phyloP scores from a whole-genome alignment of 2,113 vertebrate species.

The Caretta caretta region DNA sequence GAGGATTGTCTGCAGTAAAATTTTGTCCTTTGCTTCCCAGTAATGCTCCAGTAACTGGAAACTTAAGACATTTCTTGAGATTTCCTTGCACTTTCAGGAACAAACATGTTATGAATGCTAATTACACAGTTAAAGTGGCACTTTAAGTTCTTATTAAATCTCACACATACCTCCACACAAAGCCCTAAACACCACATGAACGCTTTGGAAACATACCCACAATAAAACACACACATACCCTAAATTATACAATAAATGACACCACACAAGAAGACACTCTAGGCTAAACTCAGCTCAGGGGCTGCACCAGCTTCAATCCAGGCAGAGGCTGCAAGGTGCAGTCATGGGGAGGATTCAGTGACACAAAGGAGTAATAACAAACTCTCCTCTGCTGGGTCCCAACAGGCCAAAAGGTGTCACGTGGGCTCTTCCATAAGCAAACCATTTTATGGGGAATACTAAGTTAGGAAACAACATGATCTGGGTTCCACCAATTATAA shows the following conservation, averaged over 20 bases:
- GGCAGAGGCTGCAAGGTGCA: neutral
- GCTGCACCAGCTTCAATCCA: neutral
- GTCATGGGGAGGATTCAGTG: neutral
- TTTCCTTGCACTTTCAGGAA: slow-evolving; percentile 3
- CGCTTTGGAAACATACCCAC: neutral
- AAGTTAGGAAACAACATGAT: neutral
- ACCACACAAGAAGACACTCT: neutral
- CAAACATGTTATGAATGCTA: neutral
- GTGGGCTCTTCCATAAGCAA: neutral
- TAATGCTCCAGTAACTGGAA: slow-evolving; percentile 63
- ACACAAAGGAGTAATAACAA: neutral
- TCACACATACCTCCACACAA: neutral
- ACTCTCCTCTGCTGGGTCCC: neutral
- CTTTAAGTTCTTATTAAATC: neutral
- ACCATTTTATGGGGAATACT: accelerated
- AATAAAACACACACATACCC: neutral
- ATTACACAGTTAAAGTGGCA: neutral
- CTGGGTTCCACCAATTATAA: neutral
- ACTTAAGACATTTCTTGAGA: slow-evolving; percentile 41
- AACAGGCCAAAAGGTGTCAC: neutral
- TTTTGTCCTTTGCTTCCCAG: slow-evolving; percentile 37
- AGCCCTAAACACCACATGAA: neutral
- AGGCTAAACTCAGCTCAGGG: neutral
- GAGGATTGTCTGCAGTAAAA: slow-evolving; percentile 10
- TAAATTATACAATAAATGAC: neutral